These are phyloP conservation scores for Donacobius atricapilla DNA, from an alignment of 2,113 vertebrate species.

Conservation along the genomic window DNA sequence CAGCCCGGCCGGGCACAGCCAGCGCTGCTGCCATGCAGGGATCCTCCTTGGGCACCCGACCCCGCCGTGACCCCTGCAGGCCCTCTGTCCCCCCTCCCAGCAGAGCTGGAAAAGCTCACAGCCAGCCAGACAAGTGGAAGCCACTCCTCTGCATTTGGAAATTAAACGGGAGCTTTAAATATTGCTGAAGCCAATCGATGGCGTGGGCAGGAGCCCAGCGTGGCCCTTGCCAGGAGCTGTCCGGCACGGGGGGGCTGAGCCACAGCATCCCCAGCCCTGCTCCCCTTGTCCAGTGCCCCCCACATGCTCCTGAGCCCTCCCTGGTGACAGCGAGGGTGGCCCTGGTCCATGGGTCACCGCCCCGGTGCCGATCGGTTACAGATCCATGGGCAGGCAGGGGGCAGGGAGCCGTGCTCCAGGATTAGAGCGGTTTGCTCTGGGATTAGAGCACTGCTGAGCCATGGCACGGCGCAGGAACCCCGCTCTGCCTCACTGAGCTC, in stretches of 20 bases:
- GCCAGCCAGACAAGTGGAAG: background rate
- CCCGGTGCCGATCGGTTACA: background rate
- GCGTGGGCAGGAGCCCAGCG: background rate
- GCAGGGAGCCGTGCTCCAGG: background rate
- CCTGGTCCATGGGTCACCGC: fast-evolving
- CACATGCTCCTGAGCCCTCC: background rate
- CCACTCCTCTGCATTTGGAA: conserved; percentile 8
- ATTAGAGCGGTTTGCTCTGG: conserved; percentile 61
- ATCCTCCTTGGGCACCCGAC: background rate
- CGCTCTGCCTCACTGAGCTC: conserved; percentile 41
- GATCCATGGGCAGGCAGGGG: background rate
- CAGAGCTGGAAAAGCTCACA: background rate
- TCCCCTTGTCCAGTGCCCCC: background rate
- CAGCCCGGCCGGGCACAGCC: background rate
- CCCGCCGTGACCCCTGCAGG: background rate
- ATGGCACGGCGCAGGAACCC: conserved; percentile 3
- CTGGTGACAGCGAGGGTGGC: background rate
- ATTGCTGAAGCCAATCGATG: background rate
- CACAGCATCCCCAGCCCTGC: background rate
- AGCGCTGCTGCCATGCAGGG: fast-evolving
- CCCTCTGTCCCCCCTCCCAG: background rate
- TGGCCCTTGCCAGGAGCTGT: background rate
- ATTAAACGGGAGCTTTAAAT: conserved; percentile 52
- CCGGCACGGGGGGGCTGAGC: background rate
- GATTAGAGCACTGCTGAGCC: conserved; percentile 62